Conservation (phyloP, 2,113 vertebrate species). For the Okapia johnstoni region DNA sequence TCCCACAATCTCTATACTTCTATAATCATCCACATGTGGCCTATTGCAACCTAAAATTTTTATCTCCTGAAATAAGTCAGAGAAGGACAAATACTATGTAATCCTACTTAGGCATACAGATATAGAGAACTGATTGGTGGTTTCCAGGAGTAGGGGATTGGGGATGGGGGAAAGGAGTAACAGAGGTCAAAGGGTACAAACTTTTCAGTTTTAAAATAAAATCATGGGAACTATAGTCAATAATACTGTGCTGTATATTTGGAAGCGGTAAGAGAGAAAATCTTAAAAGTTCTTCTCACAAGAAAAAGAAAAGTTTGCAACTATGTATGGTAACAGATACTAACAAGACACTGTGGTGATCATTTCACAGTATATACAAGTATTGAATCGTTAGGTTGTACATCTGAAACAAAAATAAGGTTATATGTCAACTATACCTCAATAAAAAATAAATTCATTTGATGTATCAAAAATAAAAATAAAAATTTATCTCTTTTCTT, state of each 20-base stretch:
- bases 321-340: not conserved
- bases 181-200: not conserved
- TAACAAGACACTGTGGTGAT: not conserved
- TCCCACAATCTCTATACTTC: not conserved
- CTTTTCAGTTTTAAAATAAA: not conserved
- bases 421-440: not conserved
- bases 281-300: not conserved
- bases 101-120: not conserved
- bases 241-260: not conserved
- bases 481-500: not conserved
- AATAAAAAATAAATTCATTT: not conserved
- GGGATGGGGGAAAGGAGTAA: not conserved
- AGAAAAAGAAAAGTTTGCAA: not conserved
- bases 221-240: not conserved
- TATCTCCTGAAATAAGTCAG: not conserved
- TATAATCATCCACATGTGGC: not conserved
- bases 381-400: not conserved
- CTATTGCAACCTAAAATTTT: not conserved
- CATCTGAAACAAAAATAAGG: not conserved
- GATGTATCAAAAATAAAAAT: not conserved
- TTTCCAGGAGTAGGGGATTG: not conserved
- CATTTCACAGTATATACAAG: not conserved
- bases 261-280: not conserved
- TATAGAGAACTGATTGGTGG: not conserved
- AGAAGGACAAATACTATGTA: not conserved